Percentiles rank a stretch among this genome's conserved stretches.
These are phyloP conservation scores for Margarornis squamiger DNA, from an alignment of 2,797 vertebrate genomes.

Conservation along the genomic window DNA sequence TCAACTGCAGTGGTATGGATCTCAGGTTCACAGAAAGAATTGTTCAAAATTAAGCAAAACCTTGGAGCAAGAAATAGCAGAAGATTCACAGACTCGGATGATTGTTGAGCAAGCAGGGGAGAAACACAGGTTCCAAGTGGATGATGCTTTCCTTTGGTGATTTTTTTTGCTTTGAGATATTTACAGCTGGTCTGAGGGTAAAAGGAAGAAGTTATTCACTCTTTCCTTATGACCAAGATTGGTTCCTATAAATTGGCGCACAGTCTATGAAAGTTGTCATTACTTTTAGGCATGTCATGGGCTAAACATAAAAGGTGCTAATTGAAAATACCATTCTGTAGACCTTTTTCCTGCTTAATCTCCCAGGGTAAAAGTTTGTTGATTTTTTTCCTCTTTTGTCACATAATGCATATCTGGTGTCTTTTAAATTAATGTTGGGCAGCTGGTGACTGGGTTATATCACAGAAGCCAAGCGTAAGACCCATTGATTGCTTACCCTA, in stretches of 20 bases:
- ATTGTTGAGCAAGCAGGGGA: not conserved
- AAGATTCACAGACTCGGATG: not conserved
- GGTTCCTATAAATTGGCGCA: conserved; percentile 41
- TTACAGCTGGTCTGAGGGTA: conserved; percentile 5
- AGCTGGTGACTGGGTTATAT: not conserved
- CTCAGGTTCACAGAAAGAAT: not conserved
- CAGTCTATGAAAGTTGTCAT: conserved; percentile 13
- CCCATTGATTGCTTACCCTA: not conserved
- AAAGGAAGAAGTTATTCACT: not conserved
- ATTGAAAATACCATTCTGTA: conserved; percentile 61
- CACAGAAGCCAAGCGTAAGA: conserved; percentile 27
- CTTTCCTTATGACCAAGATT: conserved; percentile 3
- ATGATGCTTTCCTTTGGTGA: not conserved
- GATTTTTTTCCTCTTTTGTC: conserved; percentile 25
- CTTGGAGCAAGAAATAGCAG: not conserved
- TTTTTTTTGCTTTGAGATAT: not conserved
- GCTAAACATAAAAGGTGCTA: conserved; percentile 47
- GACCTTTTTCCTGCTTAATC: conserved; percentile 34
- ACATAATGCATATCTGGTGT: not conserved
- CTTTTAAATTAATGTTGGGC: conserved; percentile 37
- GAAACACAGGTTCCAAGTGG: not conserved
- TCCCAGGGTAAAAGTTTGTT: conserved; percentile 43
- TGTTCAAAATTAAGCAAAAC: conserved; percentile 15
- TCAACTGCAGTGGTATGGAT: conserved; percentile 27
- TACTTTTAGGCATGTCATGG: conserved; percentile 48